Evolutionary conservation across 1,140 invertebrate genomes (phyloP), one percentile per base, ranked within the genome.

Genomic region (Apis dorsata): DNA sequence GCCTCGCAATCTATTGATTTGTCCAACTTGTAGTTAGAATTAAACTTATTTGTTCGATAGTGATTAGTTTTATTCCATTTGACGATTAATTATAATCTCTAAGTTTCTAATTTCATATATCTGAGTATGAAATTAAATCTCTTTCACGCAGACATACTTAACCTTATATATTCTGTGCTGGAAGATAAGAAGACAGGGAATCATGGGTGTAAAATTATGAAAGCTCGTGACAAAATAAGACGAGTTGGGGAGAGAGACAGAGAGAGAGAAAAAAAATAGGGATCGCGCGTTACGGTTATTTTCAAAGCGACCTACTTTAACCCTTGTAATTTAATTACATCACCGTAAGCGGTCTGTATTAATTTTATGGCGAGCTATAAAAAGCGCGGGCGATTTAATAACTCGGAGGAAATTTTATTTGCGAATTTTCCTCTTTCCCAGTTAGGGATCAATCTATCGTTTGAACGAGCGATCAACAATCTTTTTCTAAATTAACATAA

Each of bases 291-390:
- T 55, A 80, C 72, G 73, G 79, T 76, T 81, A 81, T 81, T 81
- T 81, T 76, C 79, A 76, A 81, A 76, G 72, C 49, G 79, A 81
- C 71, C 70, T 53, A 81, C 51, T 75, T 81, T 76, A 66, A 66
- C 63, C 73, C 72, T 82, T 82, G 13, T 75, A 77, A 77, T 77
- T 77, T 44, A 69, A 82, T 82, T 82, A 77, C 80, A 69, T 77
- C 80, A 77, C 17, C 63, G 74, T 53, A 59, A 77, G 63, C 73
- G 49, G 59, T 24, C 65, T 57, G 57, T 77, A 75, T 49, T 53
- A 68, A 77, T 69, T 77, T 77, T 69, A 82, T 34, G 68, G 65
- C 21, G 65, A 55, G 57, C 49, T 63, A 74, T 34, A 62, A 62
- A 63, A 63, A 72, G 51, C 10, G 11, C n/a, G 28, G n/a, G 24